Percentiles rank a stretch among this genome's conserved stretches.
Evolutionary conservation across 2,888 invertebrate genomes (phyloP).

Genomic region (Aphrophora alni): DNA sequence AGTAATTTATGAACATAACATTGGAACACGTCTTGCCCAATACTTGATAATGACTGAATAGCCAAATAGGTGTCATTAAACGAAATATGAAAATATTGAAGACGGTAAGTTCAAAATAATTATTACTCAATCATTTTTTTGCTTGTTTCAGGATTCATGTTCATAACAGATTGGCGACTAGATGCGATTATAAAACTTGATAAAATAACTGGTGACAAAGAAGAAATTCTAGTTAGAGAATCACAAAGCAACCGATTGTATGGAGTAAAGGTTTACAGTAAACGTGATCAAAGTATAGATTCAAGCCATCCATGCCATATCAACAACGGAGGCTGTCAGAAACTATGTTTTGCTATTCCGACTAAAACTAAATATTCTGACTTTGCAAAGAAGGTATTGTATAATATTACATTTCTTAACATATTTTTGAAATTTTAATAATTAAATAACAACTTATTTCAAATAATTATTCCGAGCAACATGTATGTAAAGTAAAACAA

Average conservation of each 20-base stretch:
- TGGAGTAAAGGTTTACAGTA: slow-evolving; percentile 88
- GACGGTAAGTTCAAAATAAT: no score
- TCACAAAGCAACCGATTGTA: slow-evolving; percentile 90
- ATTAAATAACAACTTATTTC: not conserved
- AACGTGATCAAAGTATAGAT: slow-evolving; percentile 73
- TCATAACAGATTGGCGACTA: slow-evolving; percentile 96
- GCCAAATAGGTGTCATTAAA: no score
- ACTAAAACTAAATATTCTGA: slow-evolving; percentile 58
- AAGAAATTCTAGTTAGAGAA: slow-evolving; percentile 84
- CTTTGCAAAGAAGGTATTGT: slow-evolving; percentile 53
- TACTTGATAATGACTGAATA: no score
- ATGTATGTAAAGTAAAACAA: no score
- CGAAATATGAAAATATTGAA: no score
- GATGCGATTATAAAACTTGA: slow-evolving; percentile 92
- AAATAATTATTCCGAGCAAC: no score
- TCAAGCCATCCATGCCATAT: slow-evolving; percentile 79
- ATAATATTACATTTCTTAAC: no score
- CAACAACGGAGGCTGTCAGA: slow-evolving; percentile 90
- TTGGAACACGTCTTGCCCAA: no score
- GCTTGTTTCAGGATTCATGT: slow-evolving; percentile 76
- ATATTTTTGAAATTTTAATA: not conserved
- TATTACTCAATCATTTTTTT: no score
- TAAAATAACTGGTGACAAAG: slow-evolving; percentile 87
- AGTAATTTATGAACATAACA: no score
- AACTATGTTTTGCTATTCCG: slow-evolving; percentile 93